Evolutionary conservation across 2,797 vertebrate genomes (phyloP).

Genomic region (Thripadectes ignobilis): DNA sequence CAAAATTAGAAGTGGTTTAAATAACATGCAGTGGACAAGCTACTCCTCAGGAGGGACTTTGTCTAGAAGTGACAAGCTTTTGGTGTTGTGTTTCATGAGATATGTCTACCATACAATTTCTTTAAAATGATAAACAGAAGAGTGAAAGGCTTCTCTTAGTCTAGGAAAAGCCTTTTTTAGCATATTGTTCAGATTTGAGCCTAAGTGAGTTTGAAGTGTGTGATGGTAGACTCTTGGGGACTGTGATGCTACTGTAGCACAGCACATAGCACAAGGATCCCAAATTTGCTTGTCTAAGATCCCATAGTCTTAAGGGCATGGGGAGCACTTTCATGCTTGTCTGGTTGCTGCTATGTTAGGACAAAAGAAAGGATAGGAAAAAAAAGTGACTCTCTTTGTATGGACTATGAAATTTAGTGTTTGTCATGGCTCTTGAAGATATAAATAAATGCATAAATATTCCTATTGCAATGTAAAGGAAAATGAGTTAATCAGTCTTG

Average conservation of each 20-base stretch:
- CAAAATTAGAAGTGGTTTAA: background rate
- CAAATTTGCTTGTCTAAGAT: background rate
- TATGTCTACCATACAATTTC: background rate
- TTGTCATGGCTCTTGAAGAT: background rate
- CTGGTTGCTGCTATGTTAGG: background rate
- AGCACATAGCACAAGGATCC: rapidly evolving
- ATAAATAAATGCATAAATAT: background rate
- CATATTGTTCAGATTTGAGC: background rate
- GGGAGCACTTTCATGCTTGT: background rate
- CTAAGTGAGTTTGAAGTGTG: background rate
- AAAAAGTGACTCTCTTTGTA: background rate
- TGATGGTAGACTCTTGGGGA: background rate
- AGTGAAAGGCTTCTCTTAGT: background rate
- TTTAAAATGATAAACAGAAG: background rate
- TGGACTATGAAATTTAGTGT: background rate
- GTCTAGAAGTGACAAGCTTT: background rate
- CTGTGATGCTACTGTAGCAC: background rate
- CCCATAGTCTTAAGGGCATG: background rate
- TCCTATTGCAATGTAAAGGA: background rate
- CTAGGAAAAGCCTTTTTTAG: background rate
- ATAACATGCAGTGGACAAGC: background rate
- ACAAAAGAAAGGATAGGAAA: background rate
- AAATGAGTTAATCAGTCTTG: background rate
- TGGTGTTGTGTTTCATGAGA: background rate
- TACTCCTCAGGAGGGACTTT: background rate